Evolutionary conservation across 2,113 vertebrate genomes (phyloP).

Genomic region (chimpanzee (Pan troglodytes)): DNA sequence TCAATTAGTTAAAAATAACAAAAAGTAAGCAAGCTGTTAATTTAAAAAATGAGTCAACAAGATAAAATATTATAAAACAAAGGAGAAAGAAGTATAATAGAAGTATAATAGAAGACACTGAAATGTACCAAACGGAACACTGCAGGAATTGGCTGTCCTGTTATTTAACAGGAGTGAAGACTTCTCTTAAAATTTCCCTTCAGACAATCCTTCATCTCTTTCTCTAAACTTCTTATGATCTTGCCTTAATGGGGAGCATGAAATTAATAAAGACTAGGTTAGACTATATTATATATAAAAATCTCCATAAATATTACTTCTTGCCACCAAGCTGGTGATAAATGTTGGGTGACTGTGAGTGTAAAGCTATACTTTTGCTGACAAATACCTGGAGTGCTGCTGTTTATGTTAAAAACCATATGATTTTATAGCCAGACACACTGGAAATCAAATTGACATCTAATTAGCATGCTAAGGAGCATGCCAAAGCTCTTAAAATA

Average conservation of each 20-base stretch:
- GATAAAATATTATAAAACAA: neutral
- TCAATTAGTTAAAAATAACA: neutral
- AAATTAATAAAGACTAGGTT: neutral
- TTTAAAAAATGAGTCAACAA: neutral
- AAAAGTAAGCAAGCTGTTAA: neutral
- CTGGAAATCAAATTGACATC: neutral
- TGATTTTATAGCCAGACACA: neutral
- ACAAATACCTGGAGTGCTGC: neutral
- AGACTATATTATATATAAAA: neutral
- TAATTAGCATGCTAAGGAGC: neutral
- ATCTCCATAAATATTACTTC: neutral
- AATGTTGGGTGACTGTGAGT: neutral
- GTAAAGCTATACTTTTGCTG: neutral
- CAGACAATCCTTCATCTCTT: neutral
- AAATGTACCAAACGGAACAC: neutral
- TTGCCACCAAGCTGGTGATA: neutral
- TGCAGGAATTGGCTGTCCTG: neutral
- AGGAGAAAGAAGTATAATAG: neutral
- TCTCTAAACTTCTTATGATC: neutral
- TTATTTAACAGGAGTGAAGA: neutral
- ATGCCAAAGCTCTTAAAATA: neutral
- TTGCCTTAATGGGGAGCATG: neutral
- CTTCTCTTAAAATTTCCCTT: neutral
- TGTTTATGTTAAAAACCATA: neutral
- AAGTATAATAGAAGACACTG: neutral